phyloP scores from a whole-genome alignment of 2,113 vertebrate species.

The Felis chaus region DNA sequence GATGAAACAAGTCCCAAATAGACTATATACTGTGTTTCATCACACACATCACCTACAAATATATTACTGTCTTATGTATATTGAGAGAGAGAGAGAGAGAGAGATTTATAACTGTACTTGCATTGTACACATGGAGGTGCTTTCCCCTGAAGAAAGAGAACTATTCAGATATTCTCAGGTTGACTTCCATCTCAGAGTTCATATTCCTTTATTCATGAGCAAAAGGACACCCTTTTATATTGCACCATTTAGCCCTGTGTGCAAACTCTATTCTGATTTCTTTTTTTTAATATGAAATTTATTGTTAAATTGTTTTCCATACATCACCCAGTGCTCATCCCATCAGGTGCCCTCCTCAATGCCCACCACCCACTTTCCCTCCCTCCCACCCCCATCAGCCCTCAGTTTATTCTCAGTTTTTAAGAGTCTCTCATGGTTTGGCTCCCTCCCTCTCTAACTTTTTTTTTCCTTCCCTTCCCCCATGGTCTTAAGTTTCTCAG shows the following conservation, averaged over 20 bases:
- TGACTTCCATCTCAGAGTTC: not conserved
- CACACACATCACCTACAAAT: not conserved
- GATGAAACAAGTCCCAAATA: not conserved
- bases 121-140: not conserved
- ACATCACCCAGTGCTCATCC: no score
- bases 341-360: no score
- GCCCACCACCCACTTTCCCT: no score
- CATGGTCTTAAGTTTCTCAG: no score
- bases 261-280: not conserved
- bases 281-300: not conserved
- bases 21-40: fast-evolving
- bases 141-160: not conserved
- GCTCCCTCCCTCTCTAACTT: no score
- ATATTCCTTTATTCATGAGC: not conserved
- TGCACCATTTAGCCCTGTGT: not conserved
- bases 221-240: not conserved
- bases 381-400: no score
- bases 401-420: no score
- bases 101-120: not conserved
- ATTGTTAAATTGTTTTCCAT: no score
- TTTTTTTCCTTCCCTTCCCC: no score
- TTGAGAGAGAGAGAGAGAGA: no score
- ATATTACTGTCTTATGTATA: not conserved
- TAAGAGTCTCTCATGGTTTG: no score
- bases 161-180: not conserved